These are phyloP conservation scores for Porites lobata DNA, from an alignment of 92 coral and sea anemone species.

Conservation along the genomic window DNA sequence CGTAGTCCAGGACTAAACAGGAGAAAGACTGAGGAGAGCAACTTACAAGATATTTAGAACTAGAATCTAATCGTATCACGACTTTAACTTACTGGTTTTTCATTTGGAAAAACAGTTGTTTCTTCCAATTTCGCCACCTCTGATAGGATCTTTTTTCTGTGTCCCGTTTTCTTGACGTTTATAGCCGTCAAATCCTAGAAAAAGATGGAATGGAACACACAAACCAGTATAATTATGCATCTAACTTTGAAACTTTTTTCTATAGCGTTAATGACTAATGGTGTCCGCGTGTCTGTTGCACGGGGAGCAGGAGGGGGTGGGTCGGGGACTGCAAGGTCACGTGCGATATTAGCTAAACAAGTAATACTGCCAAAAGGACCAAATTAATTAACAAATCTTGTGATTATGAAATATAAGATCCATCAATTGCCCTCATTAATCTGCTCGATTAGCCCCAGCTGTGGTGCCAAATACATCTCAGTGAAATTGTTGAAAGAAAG, in stretches of 20 bases:
- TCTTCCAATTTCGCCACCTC: conserved; percentile 82
- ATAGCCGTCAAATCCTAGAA: conserved; percentile 89
- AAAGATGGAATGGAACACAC: neutral
- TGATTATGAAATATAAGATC: neutral
- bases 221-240: neutral
- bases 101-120: conserved; percentile 60
- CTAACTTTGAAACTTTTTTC: neutral
- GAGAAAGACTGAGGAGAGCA: no score
- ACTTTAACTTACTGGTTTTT: conserved; percentile 74
- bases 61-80: no score
- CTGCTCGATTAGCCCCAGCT: neutral
- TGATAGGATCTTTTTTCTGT: conserved; percentile 89
- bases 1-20: no score
- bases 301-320: no score
- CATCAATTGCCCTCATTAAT: neutral
- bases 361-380: no score
- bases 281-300: no score
- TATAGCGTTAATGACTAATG: no score
- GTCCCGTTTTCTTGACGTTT: conserved; percentile 86
- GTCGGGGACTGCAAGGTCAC: no score
- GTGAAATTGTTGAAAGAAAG: neutral
- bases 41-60: no score
- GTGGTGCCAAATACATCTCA: neutral
- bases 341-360: no score
- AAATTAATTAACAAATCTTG: no score